phyloP scores from a whole-genome alignment of 2,888 invertebrate species.

The Dysmachus trigonus region DNA sequence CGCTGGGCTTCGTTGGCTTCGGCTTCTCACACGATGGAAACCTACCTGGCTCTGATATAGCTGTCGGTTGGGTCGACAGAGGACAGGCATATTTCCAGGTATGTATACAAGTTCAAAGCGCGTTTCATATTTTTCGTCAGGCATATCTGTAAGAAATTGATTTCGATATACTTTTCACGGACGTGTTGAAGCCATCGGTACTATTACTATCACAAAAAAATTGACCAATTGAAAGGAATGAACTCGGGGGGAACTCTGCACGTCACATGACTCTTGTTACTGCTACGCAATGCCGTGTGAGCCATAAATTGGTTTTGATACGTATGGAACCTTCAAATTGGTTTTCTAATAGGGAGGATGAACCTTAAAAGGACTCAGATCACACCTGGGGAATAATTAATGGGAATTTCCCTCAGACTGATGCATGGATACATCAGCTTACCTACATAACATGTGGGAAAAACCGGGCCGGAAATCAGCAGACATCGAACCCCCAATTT shows the following conservation, averaged over 20 bases:
- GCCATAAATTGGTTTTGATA: neutral
- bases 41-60: constrained; percentile 85
- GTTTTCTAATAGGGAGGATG: neutral
- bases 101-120: constrained; percentile 62
- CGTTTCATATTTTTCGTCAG: neutral
- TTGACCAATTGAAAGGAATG: neutral
- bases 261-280: neutral
- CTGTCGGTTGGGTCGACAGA: constrained; percentile 89
- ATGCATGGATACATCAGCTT: neutral
- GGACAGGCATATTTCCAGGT: constrained; percentile 83
- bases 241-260: neutral
- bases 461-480: no score
- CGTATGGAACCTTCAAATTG: neutral
- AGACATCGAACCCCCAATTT: no score
- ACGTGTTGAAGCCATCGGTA: neutral
- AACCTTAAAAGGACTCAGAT: neutral
- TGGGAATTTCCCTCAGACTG: neutral
- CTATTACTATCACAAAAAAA: neutral
- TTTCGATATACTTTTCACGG: neutral
- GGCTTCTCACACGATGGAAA: constrained; percentile 85
- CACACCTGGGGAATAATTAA: neutral
- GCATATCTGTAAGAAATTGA: neutral
- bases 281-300: neutral
- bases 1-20: constrained; percentile 85
- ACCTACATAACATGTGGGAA: neutral